Evolutionary conservation across 2,113 vertebrate genomes (phyloP), one percentile per base, ranked within the genome.

Genomic region (Amphilophus citrinellus): DNA sequence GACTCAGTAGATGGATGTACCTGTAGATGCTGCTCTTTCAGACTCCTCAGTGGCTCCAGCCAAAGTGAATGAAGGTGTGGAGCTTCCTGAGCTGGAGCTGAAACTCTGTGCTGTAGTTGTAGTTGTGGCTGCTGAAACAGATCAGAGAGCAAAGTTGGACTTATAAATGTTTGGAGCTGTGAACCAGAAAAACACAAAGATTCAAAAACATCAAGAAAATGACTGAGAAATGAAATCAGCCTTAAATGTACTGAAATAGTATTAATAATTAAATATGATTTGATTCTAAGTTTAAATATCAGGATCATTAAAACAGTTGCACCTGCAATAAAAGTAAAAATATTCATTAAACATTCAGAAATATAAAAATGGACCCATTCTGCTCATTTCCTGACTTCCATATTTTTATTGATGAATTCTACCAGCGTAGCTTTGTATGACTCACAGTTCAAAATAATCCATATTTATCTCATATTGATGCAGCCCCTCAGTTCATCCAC

Each of bases 371-470:
- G 20, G 53, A n/a, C 53, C 53, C 10, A 14, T 57, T 57, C 53
- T n/a, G 42, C 11, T 44, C 42, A 44, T n/a, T 57, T 10, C 53
- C 56, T 30, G 27, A 57, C 20, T 10, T 10, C 10, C 56, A 10
- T 4, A 8, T 20, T 56, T 18, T 20, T 9, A 63, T 39, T 63
- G 35, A 22, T 63, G 61, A 9, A 68, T 0, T 32, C 24, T 32
- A 32, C 44, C 30, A 20, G 6, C 10, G 3, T 71, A 50, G 44
- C 66, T 53, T 71, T 71, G 66, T 10, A 71, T 71, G 44, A 71
- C 3, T 71, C 9, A 71, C 44, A 20, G 44, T 50, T 71, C 42
- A 71, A 71, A 71, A 71, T 71, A 71, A 71, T 47, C 10, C 66
- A 50, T 44, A 50, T 0, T 18, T 56, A 20, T 20, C 15, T 56